phyloP scores from a whole-genome alignment of 2,113 vertebrate species.

The Rattus norvegicus region DNA sequence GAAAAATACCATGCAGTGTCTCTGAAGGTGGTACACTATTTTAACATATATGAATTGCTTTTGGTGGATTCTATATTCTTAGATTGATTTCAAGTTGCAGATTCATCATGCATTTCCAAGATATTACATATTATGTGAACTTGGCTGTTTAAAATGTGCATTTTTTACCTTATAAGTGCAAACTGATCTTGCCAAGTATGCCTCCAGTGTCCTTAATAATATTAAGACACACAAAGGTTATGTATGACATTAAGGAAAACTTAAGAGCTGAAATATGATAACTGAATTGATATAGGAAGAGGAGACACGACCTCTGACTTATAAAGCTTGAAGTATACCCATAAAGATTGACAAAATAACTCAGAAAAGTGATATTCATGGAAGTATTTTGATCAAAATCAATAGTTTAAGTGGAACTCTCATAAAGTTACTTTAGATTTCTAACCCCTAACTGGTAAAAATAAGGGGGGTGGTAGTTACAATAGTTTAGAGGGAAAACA shows the following conservation, averaged over 20 bases:
- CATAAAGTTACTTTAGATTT: neutral
- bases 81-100: neutral
- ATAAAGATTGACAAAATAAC: neutral
- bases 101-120: neutral
- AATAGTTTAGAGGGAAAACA: neutral
- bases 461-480: neutral
- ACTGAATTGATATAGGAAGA: neutral
- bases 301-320: neutral
- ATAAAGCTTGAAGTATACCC: neutral
- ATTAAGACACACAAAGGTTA: neutral
- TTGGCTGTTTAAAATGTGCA: neutral
- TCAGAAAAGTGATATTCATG: neutral
- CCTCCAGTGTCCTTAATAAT: neutral
- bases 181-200: neutral
- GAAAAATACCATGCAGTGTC: neutral
- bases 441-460: neutral
- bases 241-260: neutral
- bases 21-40: neutral
- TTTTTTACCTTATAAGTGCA: neutral
- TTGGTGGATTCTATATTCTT: neutral
- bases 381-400: neutral
- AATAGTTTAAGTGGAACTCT: neutral
- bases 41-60: neutral
- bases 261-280: slow-evolving; percentile 30
- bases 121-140: neutral